Base-by-base conservation (phyloP, 2,113 vertebrate species). In the Rhinoderma darwinii region DNA sequence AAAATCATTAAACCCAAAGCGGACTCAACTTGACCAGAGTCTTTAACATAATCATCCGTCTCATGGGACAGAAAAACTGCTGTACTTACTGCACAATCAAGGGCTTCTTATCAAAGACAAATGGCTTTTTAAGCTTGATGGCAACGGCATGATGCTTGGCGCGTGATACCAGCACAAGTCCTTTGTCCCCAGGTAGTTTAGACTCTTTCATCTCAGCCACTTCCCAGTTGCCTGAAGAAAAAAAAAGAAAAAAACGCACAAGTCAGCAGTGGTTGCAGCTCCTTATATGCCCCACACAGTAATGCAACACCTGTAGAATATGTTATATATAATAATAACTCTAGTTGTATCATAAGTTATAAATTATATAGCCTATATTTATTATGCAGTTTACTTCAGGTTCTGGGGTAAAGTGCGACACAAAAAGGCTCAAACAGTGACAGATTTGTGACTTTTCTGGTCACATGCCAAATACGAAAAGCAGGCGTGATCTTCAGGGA, bases 111-210 rank as follows among this genome's bases (percentile, higher is more conserved):
- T 98, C 96, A 25, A 99, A 99, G 80, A 94, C 88, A 90, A 99
- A 99, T 20, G 98, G 97, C 89, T 96, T 95, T 82, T 95, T 95
- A 84, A 99, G 92, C 82, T 93, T 96, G 61, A 95, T 95, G 0
- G 97, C 96, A 92, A 99, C 96, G 89, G 98, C 98, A 86, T 99
- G 98, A 90, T 99, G 98, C 87, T 99, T 99, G 87, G 98, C 98
- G 74, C 95, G 94, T 25, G 97, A 97, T 90, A 98, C 93, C 88
- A 99, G 88, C 0, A 99, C 96, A 87, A 99, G 94, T 25, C 98
- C 98, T 94, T 96, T 97, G 87, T 99, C 98, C 0, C 97, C 98
- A 0, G 96, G 95, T 35, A 99, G 96, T 86, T 97, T 98, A 0
- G 93, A 93, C 70, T 99, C 97, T 89, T 95, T 97, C 97, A 99